These are phyloP conservation scores for Stenichneumon culpator DNA, from an alignment of 2,888 invertebrate genomes.

Conservation along the genomic window DNA sequence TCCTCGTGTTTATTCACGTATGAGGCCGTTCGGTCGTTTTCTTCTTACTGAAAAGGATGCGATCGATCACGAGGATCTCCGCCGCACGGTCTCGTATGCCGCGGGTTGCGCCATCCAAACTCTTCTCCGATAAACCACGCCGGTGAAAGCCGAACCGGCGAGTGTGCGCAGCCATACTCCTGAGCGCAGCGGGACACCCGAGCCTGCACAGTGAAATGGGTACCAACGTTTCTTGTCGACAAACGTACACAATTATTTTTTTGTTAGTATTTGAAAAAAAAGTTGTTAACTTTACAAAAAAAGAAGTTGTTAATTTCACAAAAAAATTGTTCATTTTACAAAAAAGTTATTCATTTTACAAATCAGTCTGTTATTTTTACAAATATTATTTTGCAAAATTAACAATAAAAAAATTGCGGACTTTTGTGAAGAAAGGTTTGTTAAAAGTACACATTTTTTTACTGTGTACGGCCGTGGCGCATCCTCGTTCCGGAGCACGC, in stretches of 20 bases:
- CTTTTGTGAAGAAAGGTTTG: neutral
- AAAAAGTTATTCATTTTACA: too few species aligned
- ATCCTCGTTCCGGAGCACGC: conserved; percentile 7
- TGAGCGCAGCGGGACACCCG: neutral
- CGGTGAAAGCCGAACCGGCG: conserved; percentile 46
- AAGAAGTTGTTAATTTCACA: too few species aligned
- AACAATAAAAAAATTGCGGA: too few species aligned
- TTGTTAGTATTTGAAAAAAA: too few species aligned
- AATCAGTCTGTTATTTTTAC: too few species aligned
- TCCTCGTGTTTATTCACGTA: neutral
- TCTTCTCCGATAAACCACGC: conserved; percentile 66
- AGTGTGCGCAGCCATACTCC: neutral
- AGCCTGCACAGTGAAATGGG: neutral
- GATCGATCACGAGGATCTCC: conserved; percentile 66
- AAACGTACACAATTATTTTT: too few species aligned
- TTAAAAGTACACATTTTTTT: too few species aligned
- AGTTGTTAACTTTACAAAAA: too few species aligned
- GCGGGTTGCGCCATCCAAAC: conserved; percentile 66
- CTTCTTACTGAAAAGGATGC: conserved; percentile 31
- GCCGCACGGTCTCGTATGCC: neutral
- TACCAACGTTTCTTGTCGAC: too few species aligned
- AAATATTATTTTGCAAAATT: too few species aligned
- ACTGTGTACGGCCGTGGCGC: neutral
- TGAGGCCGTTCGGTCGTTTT: conserved; percentile 21
- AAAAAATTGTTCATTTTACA: too few species aligned